Evolutionary conservation across 1,140 invertebrate species (phyloP).

Genomic region (Neotoxoptera formosana): DNA sequence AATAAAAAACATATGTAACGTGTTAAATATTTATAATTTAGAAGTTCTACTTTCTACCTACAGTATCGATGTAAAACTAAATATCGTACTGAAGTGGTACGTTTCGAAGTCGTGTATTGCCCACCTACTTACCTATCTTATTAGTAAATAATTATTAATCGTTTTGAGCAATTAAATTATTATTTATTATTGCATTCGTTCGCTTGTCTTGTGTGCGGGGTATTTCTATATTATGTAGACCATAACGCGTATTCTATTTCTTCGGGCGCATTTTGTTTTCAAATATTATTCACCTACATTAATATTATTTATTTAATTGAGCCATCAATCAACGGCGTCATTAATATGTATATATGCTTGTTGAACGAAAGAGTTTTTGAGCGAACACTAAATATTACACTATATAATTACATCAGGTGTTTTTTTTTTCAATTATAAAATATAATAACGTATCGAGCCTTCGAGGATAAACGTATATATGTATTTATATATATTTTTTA

Average conservation of each 20-base stretch:
- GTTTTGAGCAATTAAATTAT: neutral
- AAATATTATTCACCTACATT: neutral
- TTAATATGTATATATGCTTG: neutral
- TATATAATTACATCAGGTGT: neutral
- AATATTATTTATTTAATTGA: neutral
- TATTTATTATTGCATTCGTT: neutral
- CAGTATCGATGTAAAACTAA: neutral
- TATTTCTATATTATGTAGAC: neutral
- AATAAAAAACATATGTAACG: neutral
- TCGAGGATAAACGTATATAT: neutral
- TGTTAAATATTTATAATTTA: neutral
- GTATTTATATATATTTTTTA: neutral
- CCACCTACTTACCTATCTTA: neutral
- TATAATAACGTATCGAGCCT: neutral
- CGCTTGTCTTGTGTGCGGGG: neutral
- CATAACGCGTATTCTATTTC: neutral
- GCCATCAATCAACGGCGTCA: neutral
- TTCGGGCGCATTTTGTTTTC: neutral
- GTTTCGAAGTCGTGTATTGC: neutral
- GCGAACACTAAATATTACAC: neutral
- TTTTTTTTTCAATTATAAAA: neutral
- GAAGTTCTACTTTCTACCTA: no score
- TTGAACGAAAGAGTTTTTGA: neutral
- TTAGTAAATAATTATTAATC: neutral
- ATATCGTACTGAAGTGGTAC: neutral